phyloP scores from a whole-genome alignment of 2,888 invertebrate genomes.

The Ochropleura leucogaster region DNA sequence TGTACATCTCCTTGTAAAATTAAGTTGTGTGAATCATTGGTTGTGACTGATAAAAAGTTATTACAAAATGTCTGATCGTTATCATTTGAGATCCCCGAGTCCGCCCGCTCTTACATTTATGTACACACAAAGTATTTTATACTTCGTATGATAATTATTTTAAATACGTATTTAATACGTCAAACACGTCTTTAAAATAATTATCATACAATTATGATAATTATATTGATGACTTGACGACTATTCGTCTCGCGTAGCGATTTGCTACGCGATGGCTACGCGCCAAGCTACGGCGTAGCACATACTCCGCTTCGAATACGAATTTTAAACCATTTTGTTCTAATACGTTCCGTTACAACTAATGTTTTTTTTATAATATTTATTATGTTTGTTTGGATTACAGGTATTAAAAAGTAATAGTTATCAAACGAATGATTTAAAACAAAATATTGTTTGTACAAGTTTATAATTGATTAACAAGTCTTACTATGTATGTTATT shows the following conservation, averaged over 20 bases:
- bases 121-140: too few species aligned
- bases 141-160: too few species aligned
- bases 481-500: too few species aligned
- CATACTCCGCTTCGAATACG: neutral
- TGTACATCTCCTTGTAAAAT: too few species aligned
- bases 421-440: too few species aligned
- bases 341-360: neutral
- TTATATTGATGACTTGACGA: too few species aligned
- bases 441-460: too few species aligned
- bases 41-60: too few species aligned
- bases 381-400: neutral
- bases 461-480: neutral
- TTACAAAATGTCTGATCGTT: too few species aligned
- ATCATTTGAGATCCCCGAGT: too few species aligned
- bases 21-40: too few species aligned
- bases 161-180: neutral
- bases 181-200: neutral
- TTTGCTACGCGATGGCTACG: constrained; percentile 12
- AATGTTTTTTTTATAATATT: neutral
- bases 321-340: neutral
- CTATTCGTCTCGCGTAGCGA: neutral
- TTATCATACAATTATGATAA: neutral
- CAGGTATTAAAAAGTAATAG: neutral
- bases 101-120: too few species aligned
- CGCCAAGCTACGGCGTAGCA: constrained; percentile 19